Percentiles rank a stretch among this genome's conserved stretches.
Conservation (phyloP, 2,888 invertebrate genomes). For the Nasonia oneida region DNA sequence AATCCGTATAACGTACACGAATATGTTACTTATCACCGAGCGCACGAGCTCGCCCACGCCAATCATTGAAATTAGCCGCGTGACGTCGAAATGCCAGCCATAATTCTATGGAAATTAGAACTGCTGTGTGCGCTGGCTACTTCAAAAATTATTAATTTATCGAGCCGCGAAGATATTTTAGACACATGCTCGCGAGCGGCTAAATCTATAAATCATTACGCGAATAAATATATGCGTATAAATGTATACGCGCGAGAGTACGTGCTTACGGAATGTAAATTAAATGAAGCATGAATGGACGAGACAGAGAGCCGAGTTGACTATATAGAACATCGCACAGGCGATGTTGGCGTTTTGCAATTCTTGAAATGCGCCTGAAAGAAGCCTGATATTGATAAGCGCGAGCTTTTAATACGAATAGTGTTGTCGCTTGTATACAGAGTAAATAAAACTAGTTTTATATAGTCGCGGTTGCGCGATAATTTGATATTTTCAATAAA, state of each 20-base stretch:
- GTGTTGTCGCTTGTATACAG: slow-evolving; percentile 6
- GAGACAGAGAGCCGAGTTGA: neutral
- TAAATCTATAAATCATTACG: slow-evolving; percentile 38
- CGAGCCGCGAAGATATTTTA: slow-evolving; percentile 24
- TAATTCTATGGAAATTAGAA: slow-evolving; percentile 32
- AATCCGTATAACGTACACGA: too few species aligned
- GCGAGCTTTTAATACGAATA: neutral
- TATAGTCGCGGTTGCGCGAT: neutral
- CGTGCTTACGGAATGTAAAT: slow-evolving; percentile 35
- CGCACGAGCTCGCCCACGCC: neutral
- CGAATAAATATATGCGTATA: slow-evolving; percentile 41
- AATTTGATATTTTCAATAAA: slow-evolving; percentile 15
- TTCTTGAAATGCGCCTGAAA: neutral
- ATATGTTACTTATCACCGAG: too few species aligned
- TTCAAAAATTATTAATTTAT: slow-evolving; percentile 35
- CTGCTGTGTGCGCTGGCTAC: neutral
- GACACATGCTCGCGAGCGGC: neutral
- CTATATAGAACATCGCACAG: slow-evolving; percentile 1
- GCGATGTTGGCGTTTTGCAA: slow-evolving; percentile 6
- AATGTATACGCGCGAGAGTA: neutral
- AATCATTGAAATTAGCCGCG: neutral
- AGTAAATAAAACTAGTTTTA: slow-evolving; percentile 42
- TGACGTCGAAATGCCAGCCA: neutral
- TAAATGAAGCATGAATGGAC: slow-evolving; percentile 37
- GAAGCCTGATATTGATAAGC: slow-evolving; percentile 30